phyloP scores from a whole-genome alignment of 2,888 invertebrate species.

The Trichogramma evanescens region DNA sequence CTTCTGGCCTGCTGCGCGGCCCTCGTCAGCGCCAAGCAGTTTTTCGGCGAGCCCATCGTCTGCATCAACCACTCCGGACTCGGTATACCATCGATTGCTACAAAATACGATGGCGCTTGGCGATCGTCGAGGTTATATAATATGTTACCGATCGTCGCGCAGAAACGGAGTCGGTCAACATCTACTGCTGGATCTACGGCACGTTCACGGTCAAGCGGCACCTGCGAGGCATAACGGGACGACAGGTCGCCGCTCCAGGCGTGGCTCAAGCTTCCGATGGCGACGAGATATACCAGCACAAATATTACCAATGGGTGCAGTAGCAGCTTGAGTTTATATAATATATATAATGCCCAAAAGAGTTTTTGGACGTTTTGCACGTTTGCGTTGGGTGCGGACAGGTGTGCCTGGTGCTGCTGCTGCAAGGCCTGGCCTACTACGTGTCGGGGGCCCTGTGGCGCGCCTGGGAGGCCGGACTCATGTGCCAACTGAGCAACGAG shows the following conservation, averaged over 20 bases:
- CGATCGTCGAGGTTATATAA: slow-evolving; percentile 7
- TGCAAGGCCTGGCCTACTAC: slow-evolving; percentile 64
- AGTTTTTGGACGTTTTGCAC: not conserved
- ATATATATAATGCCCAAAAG: not conserved
- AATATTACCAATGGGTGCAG: slow-evolving; percentile 67
- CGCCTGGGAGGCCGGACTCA: slow-evolving; percentile 61
- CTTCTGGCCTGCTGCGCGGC: slow-evolving; percentile 31
- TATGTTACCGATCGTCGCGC: not conserved
- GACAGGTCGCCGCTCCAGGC: slow-evolving; percentile 51
- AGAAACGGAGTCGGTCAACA: slow-evolving; percentile 61
- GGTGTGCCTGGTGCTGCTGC: slow-evolving; percentile 57
- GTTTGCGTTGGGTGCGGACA: slow-evolving; percentile 22
- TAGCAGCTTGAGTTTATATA: not conserved
- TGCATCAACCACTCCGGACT: slow-evolving; percentile 33
- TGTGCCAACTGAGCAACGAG: slow-evolving; percentile 56
- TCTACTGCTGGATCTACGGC: slow-evolving; percentile 74
- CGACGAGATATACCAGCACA: slow-evolving; percentile 54
- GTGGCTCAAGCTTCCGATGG: slow-evolving; percentile 47
- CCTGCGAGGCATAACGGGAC: slow-evolving; percentile 50
- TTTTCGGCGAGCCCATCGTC: slow-evolving; percentile 39
- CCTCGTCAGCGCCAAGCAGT: slow-evolving; percentile 37
- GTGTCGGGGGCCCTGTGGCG: slow-evolving; percentile 67
- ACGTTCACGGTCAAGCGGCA: slow-evolving; percentile 55
- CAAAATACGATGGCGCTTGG: not conserved
- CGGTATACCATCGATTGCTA: slow-evolving; percentile 13